A percentile compares a stretch with the other conserved stretches of the same genome.
phyloP scores from a whole-genome alignment of 2,888 invertebrate genomes.

The Merodon equestris region DNA sequence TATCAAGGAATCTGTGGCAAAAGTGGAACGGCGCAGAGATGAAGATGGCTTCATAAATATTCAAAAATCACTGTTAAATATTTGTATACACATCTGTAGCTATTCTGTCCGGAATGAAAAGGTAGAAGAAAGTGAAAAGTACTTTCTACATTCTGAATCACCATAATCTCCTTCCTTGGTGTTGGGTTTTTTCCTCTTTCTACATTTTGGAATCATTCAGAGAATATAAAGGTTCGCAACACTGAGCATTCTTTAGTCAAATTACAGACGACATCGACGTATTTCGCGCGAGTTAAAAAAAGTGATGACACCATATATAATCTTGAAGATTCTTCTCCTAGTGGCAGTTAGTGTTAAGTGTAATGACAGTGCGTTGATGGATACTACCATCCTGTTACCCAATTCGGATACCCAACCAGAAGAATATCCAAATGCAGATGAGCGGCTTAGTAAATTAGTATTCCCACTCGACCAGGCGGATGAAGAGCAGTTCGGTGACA shows the following conservation, averaged over 20 bases:
- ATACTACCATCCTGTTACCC: not conserved
- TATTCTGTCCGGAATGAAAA: not conserved
- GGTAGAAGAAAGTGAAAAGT: conserved; percentile 48
- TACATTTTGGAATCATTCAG: conserved; percentile 8
- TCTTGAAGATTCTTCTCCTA: conserved; percentile 33
- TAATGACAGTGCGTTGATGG: conserved; percentile 4
- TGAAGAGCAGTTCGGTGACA: conserved; percentile 7
- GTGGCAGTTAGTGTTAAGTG: conserved; percentile 14
- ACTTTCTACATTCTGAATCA: conserved; percentile 62
- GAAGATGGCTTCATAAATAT: conserved; percentile 33
- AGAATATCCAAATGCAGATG: conserved; percentile 12
- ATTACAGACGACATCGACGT: conserved; percentile 26
- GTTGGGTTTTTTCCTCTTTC: conserved; percentile 9
- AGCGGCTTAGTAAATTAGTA: too few relatives aligned
- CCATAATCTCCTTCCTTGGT: not conserved
- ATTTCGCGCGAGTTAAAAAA: too few relatives aligned
- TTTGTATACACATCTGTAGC: too few relatives aligned
- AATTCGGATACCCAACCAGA: not conserved
- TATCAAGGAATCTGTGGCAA: too few relatives aligned
- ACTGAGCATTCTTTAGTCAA: conserved; percentile 49
- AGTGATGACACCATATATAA: conserved; percentile 1
- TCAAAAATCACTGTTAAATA: too few relatives aligned
- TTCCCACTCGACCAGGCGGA: not conserved
- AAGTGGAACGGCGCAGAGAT: not conserved
- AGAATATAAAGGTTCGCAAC: conserved; percentile 53